Evolutionary conservation across 2,113 vertebrate species (phyloP), one percentile per base, ranked within the genome.

Genomic region (Protobothrops mucrosquamatus): DNA sequence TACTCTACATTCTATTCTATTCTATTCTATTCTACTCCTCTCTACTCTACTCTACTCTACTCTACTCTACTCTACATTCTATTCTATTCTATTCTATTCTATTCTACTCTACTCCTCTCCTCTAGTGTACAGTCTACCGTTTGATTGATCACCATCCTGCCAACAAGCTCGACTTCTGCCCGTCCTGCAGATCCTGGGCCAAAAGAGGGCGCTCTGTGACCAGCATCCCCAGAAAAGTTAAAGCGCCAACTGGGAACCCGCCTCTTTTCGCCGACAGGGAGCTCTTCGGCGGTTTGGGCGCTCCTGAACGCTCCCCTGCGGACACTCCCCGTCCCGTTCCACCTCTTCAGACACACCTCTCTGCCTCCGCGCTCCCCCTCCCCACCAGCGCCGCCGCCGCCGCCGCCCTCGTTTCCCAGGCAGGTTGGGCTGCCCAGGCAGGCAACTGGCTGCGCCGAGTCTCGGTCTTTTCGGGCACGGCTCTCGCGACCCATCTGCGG

Each of bases 401-500:
- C 2, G 0, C 87, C 52, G 86, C 61, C 59, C 15, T 20, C 52
- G 9, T 46, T 48, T 12, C n/a, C 20, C 54, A n/a, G 3, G 87
- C 90, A 91, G 90, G 87, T 59, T 89, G 91, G 61, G 48, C 34
- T 48, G 48, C 24, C 10, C 54, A 22, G 26, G 59, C 23, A 4
- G 52, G 91, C 92, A n/a, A 91, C 54, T 64, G 91, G 48, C 91
- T 90, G 92, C 93, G 91, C 89, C 74, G 26, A 34, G 5, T 51
- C 10, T 55, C 4, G 61, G 15, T 51, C 81, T 85, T 61, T 85
- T 20, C 26, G 55, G 56, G 43, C 48, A 10, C 52, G 8, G 88
- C 20, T 55, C 4, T n/a, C 22, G 85, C 85, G 23, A 6, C 89
- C 85, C 48, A 54, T 89, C 61, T 23, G 59, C 7, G 34, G 89